Conservation (phyloP, 1,140 invertebrate species). For the Pseudoatta argentina region DNA sequence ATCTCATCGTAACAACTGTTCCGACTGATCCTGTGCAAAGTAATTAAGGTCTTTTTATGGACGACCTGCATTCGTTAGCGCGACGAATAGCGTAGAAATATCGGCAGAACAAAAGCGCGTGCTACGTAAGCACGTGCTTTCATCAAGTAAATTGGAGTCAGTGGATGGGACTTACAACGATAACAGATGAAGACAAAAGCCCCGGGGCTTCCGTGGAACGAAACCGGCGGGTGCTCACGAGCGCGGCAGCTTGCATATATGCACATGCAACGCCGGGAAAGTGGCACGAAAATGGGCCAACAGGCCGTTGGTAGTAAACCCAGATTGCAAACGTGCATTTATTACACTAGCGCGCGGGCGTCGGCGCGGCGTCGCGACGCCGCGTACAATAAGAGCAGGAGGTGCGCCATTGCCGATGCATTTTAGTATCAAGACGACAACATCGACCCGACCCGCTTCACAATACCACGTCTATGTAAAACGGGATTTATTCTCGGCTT, state of each 20-base stretch:
- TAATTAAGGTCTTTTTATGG: conserved; percentile 10
- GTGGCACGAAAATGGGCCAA: conserved; percentile 74
- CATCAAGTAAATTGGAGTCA: conserved; percentile 69
- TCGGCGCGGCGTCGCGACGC: not conserved
- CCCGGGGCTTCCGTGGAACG: conserved; percentile 44
- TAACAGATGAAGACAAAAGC: conserved; percentile 70
- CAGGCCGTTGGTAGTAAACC: conserved; percentile 72
- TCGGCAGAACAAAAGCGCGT: conserved; percentile 38
- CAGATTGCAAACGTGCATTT: conserved; percentile 76
- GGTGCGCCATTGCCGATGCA: conserved; percentile 66
- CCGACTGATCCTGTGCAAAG: not conserved
- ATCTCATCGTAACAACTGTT: not conserved
- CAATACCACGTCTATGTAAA: conserved; percentile 41
- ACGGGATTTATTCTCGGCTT: conserved; percentile 43
- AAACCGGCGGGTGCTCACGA: conserved; percentile 53
- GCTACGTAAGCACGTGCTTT: conserved; percentile 50
- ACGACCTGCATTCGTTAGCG: conserved; percentile 28
- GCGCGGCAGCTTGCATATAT: conserved; percentile 22
- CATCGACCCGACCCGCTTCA: conserved; percentile 55
- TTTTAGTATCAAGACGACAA: conserved; percentile 73
- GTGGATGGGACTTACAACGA: conserved; percentile 67
- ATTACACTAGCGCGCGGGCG: conserved; percentile 50
- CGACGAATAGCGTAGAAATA: conserved; percentile 27
- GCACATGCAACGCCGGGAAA: conserved; percentile 63
- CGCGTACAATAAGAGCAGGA: conserved; percentile 65